A percentile compares a stretch with the other conserved stretches of the same genome.
Conservation (phyloP, 2,888 invertebrate genomes). For the Heliconius sara region DNA sequence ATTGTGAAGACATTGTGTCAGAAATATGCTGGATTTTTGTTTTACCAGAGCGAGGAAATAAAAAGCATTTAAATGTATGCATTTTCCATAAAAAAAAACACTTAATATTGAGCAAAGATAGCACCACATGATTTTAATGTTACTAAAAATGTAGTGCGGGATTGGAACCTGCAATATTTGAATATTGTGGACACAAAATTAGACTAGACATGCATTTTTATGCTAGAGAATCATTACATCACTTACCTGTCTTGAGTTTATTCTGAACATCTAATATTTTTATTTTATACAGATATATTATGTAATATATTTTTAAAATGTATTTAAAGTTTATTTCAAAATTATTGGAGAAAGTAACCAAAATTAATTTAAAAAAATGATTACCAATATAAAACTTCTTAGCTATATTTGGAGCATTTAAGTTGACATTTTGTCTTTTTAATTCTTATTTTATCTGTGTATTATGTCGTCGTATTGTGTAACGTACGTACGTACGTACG, state of each 20-base stretch:
- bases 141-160: not conserved
- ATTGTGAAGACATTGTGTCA: not conserved
- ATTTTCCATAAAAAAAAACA: not conserved
- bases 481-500: too few relatives aligned
- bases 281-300: not conserved
- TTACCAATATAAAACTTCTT: not conserved
- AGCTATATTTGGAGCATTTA: not conserved
- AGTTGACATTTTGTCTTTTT: too few relatives aligned
- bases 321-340: not conserved
- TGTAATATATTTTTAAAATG: not conserved
- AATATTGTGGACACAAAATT: not conserved
- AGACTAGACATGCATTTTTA: not conserved
- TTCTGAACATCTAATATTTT: not conserved
- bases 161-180: not conserved
- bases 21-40: not conserved
- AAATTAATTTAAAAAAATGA: not conserved
- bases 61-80: not conserved
- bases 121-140: not conserved
- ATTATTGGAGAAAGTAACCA: not conserved
- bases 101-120: not conserved
- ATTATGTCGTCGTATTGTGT: too few relatives aligned
- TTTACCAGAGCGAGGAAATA: not conserved
- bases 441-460: too few relatives aligned
- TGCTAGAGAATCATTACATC: not conserved
- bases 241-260: constrained; percentile 5